Conservation (phyloP, 2,888 invertebrate species). For the Agrochola lota region DNA sequence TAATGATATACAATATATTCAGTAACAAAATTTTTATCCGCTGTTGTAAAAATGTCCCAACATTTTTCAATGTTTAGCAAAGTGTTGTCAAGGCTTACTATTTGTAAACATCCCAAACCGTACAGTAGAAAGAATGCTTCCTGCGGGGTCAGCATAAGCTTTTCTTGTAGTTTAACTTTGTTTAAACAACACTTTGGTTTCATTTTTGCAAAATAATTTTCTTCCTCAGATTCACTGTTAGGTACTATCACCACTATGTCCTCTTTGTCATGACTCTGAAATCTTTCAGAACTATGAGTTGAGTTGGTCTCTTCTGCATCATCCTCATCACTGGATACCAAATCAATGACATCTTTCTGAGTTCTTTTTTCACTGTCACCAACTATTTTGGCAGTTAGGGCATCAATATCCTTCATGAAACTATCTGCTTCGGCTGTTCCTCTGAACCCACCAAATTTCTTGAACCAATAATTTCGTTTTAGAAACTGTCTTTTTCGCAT, state of each 20-base stretch:
- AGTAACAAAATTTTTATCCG: conserved; percentile 91
- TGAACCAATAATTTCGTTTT: conserved; percentile 90
- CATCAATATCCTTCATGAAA: conserved; percentile 81
- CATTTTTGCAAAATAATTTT: conserved; percentile 91
- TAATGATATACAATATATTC: conserved; percentile 96
- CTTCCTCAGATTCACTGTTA: conserved; percentile 92
- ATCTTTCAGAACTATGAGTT: conserved; percentile 59
- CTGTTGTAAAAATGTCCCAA: conserved; percentile 90
- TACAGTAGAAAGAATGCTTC: conserved; percentile 94
- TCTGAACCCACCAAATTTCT: conserved; percentile 78
- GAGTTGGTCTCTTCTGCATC: conserved; percentile 66
- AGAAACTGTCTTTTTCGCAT: conserved; percentile 91
- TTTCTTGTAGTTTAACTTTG: conserved; percentile 91
- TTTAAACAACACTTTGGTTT: conserved; percentile 91
- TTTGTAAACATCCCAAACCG: conserved; percentile 92
- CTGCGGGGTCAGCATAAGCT: conserved; percentile 92
- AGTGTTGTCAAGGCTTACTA: conserved; percentile 89
- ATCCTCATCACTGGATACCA: conserved; percentile 86
- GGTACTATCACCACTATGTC: conserved; percentile 91
- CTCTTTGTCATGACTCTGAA: conserved; percentile 72
- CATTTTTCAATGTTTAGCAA: conserved; percentile 88
- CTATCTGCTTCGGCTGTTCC: conserved; percentile 70
- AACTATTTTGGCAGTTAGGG: conserved; percentile 77
- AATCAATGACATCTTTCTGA: conserved; percentile 84
- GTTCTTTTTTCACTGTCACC: conserved; percentile 73